These are phyloP conservation scores for Hirtodrosophila alboralis DNA, from an alignment of 2,888 invertebrate species.

Conservation along the genomic window DNA sequence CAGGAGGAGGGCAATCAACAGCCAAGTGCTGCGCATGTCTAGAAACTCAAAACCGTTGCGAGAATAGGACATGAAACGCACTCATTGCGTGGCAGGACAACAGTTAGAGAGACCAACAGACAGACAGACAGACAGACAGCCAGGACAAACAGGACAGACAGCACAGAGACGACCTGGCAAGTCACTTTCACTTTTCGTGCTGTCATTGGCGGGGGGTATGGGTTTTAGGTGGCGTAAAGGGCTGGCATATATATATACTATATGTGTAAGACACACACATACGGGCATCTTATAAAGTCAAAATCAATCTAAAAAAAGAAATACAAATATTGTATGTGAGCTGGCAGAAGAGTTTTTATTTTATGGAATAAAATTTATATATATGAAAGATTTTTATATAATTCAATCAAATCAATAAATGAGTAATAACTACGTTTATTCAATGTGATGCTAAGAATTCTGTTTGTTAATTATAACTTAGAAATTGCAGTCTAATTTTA, in stretches of 20 bases:
- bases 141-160: slow-evolving; percentile 13
- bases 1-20: not conserved
- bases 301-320: slow-evolving; percentile 69
- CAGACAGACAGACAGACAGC: slow-evolving; percentile 8
- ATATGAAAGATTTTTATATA: too few relatives aligned
- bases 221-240: slow-evolving; percentile 22
- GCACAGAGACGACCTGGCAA: slow-evolving; percentile 36
- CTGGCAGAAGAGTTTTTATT: slow-evolving; percentile 18
- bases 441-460: too few relatives aligned
- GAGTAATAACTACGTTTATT: too few relatives aligned
- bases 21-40: slow-evolving; percentile 41
- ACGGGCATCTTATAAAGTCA: slow-evolving; percentile 57
- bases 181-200: slow-evolving; percentile 63
- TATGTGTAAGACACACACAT: slow-evolving; percentile 19
- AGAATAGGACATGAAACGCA: slow-evolving; percentile 31
- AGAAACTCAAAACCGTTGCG: slow-evolving; percentile 23
- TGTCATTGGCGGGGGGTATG: slow-evolving; percentile 30
- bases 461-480: too few relatives aligned
- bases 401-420: too few relatives aligned
- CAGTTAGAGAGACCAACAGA: slow-evolving; percentile 33
- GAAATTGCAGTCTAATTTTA: too few relatives aligned
- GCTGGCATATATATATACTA: slow-evolving; percentile 43
- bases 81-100: slow-evolving; percentile 48
- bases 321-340: slow-evolving; percentile 46
- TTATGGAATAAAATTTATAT: too few relatives aligned